phyloP scores from a whole-genome alignment of 2,113 vertebrate genomes.

The Microtus ochrogaster region DNA sequence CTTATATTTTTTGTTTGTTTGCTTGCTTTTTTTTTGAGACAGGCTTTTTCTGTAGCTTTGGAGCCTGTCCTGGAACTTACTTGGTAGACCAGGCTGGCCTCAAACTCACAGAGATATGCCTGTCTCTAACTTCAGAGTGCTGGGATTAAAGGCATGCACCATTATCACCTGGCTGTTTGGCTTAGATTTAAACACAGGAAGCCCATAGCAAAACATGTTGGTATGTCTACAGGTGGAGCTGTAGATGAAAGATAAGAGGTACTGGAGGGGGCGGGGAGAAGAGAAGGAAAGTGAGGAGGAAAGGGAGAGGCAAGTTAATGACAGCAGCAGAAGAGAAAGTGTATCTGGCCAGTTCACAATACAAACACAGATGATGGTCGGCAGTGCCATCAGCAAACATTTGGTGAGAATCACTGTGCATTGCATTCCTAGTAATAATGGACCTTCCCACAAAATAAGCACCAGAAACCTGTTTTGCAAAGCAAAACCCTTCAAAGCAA shows the following conservation, averaged over 20 bases:
- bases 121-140: no score
- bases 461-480: background rate
- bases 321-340: background rate
- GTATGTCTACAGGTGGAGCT: background rate
- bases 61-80: no score
- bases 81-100: no score
- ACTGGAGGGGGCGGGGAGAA: fast-evolving
- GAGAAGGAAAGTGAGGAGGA: background rate
- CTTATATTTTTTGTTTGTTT: no score
- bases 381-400: background rate
- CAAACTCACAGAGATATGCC: no score
- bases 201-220: background rate
- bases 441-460: background rate
- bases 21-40: no score
- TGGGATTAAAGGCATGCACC: no score
- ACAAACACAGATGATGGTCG: background rate
- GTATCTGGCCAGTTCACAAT: background rate
- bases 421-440: background rate
- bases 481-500: background rate
- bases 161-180: no score
- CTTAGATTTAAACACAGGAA: background rate
- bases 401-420: background rate
- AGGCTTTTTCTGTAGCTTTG: no score
- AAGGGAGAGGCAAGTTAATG: background rate
- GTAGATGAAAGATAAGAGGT: background rate